These are phyloP conservation scores for Chrysemys picta DNA, from an alignment of 2,113 vertebrate species.

Conservation along the genomic window DNA sequence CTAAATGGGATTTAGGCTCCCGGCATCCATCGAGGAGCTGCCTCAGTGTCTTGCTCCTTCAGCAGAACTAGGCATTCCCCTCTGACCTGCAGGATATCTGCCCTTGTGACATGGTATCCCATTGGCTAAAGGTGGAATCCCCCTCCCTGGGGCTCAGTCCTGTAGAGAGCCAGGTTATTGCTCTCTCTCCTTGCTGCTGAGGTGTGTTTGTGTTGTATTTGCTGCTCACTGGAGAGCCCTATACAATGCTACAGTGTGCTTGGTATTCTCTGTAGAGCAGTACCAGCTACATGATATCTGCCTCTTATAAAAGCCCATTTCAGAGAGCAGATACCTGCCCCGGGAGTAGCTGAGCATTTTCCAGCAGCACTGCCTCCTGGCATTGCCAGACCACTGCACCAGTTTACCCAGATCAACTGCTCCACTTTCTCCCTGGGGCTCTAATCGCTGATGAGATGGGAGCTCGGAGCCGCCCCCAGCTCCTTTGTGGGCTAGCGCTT, in stretches of 20 bases:
- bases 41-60: not conserved
- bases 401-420: not conserved
- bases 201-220: not conserved
- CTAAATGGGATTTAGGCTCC: not conserved
- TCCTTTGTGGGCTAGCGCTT: not conserved
- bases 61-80: rapidly evolving
- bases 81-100: not conserved
- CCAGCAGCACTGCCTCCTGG: rapidly evolving
- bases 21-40: not conserved
- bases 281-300: not conserved
- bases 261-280: not conserved
- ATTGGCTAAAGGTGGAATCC: not conserved
- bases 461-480: not conserved
- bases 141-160: not conserved
- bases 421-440: not conserved
- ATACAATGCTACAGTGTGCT: not conserved
- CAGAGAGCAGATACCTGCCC: not conserved
- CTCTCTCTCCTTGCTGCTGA: not conserved
- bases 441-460: not conserved
- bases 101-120: not conserved
- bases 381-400: not conserved
- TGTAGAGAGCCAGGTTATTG: not conserved
- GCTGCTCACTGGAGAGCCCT: not conserved
- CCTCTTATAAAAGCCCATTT: not conserved
- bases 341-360: not conserved